Evolutionary conservation across 2,797 vertebrate genomes (phyloP).

Genomic region (Trematomus bernacchii): DNA sequence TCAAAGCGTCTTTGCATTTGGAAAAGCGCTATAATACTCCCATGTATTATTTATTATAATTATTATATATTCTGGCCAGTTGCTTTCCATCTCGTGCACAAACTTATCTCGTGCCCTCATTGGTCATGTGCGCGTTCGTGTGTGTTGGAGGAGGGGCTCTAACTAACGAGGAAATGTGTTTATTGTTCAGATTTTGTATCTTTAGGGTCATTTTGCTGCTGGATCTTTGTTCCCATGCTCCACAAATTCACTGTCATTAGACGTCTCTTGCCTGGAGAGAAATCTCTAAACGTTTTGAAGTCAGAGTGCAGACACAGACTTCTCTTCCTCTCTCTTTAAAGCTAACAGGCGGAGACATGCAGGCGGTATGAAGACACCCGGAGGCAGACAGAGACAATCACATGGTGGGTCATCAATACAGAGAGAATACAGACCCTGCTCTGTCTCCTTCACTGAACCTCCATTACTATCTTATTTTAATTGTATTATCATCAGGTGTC

Average conservation of each 20-base stretch:
- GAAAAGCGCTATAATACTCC: no score
- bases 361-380: constrained; percentile 51
- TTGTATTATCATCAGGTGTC: no score
- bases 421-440: constrained; percentile 47
- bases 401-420: constrained; percentile 67
- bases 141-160: no score
- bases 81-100: no score
- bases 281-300: constrained; percentile 37
- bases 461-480: no score
- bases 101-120: no score
- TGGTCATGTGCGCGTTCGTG: no score
- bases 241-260: constrained; percentile 12
- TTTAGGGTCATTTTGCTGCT: not conserved
- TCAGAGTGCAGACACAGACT: constrained; percentile 48
- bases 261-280: constrained; percentile 42
- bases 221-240: not conserved
- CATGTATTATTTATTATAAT: no score
- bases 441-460: not conserved
- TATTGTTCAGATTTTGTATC: no score
- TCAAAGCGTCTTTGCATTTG: no score
- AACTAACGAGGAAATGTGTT: no score
- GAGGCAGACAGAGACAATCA: constrained; percentile 55
- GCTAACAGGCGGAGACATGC: constrained; percentile 55
- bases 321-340: constrained; percentile 50
- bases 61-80: no score